These are phyloP conservation scores for Syngnathus scovelli DNA, from an alignment of 2,113 vertebrate genomes.

Conservation along the genomic window DNA sequence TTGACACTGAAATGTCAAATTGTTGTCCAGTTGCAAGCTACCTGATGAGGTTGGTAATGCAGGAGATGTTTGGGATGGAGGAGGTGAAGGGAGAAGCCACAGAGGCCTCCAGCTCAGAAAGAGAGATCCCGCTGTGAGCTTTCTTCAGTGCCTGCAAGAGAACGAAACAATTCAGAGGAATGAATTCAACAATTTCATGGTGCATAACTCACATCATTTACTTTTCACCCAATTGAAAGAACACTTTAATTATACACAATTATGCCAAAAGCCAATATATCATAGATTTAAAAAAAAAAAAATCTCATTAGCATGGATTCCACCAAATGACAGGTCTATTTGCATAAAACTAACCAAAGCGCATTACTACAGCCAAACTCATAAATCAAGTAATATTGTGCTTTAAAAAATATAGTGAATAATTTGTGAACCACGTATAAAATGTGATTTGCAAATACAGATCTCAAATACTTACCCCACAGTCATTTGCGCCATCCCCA, in stretches of 20 bases:
- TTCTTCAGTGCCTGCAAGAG: conserved; percentile 84
- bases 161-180: neutral
- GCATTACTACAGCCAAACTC: no score
- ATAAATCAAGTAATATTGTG: no score
- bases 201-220: neutral
- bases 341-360: no score
- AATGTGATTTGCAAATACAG: neutral
- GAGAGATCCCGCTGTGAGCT: conserved; percentile 92
- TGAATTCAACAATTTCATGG: neutral
- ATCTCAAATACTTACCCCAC: conserved; percentile 81
- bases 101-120: conserved; percentile 94
- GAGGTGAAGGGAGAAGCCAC: conserved; percentile 98
- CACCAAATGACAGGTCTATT: no score
- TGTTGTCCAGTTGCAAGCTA: conserved; percentile 40
- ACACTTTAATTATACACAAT: neutral
- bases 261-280: no score
- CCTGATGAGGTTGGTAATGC: conserved; percentile 96
- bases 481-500: conserved; percentile 96
- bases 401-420: neutral
- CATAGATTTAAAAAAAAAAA: no score
- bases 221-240: neutral
- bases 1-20: neutral
- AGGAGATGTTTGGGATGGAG: conserved; percentile 87
- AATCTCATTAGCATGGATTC: no score
- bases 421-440: no score